phyloP scores from a whole-genome alignment of 2,797 vertebrate species.

The Chrysocyon brachyurus region DNA sequence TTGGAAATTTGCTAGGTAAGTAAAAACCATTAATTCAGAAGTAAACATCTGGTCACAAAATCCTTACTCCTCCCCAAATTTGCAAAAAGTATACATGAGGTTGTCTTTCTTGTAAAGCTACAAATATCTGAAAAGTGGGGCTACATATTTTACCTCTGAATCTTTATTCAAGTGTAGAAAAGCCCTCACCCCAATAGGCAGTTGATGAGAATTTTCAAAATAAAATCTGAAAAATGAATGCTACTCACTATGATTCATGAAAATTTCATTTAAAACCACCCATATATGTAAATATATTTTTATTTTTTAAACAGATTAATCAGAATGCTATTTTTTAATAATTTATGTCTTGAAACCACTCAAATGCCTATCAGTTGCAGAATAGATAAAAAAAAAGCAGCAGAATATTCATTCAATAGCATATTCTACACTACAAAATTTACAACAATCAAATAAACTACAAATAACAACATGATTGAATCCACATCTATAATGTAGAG shows the following conservation, averaged over 20 bases:
- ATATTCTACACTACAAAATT: background rate
- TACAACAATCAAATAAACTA: background rate
- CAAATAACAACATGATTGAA: background rate
- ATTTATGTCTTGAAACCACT: background rate
- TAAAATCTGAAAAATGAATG: background rate
- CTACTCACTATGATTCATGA: background rate
- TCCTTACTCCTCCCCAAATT: background rate
- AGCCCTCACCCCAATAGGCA: background rate
- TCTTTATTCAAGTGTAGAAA: background rate
- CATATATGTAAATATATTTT: background rate
- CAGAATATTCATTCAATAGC: background rate
- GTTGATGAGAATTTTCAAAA: background rate
- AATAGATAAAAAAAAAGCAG: background rate
- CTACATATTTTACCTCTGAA: background rate
- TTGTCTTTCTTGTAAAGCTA: background rate
- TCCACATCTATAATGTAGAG: background rate
- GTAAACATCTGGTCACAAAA: background rate
- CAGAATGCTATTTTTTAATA: background rate
- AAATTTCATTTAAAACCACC: background rate
- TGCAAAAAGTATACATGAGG: background rate
- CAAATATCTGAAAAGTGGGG: background rate
- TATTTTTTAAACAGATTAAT: background rate
- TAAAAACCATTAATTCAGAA: background rate
- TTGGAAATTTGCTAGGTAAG: background rate
- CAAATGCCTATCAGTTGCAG: background rate